Evolutionary conservation across 2,888 invertebrate genomes (phyloP), one percentile per base, ranked within the genome.

Genomic region (Drosophila vallismaia): DNA sequence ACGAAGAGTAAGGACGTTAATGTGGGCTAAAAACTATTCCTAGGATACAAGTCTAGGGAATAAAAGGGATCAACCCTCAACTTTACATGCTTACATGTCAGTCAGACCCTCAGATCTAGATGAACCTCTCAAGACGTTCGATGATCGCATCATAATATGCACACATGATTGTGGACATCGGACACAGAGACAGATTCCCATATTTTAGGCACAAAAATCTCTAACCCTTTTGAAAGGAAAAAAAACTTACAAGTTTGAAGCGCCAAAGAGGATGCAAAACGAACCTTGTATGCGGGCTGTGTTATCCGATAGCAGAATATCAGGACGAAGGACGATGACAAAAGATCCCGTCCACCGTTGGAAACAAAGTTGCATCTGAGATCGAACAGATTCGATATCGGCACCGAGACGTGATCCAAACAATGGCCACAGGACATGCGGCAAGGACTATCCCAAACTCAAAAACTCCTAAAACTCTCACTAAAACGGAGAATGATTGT

Each of bases 281-380:
- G 78, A 86, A 68, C 75, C 76, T 76, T 66, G 62, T 28, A 89
- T 89, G 89, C 89, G 89, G 89, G 89, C 82, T 54, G 66, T 79
- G 90, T 79, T 89, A 89, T 89, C 87, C 89, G 89, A 89, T 89
- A 88, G 80, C 78, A 77, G 82, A 77, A 86, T 79, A 76, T 69
- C 66, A 79, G 51, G 36, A 48, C 38, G 46, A 40, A 66, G 53
- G 36, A 48, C 38, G 46, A 40, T 66, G 53, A 77, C 71, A 36
- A 33, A n/a, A 64, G 38, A 51, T 50, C 44, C 68, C 81, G 85
- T 5, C 36, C 63, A 81, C 85, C 76, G 64, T 74, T 87, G 72
- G 82, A 73, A 76, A 85, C 82, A 85, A 71, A 87, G 87, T 82
- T 82, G 73, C 87, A 29, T 68, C 71, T 62, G 44, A 82, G 87